Percentiles rank a stretch among this genome's conserved stretches.
phyloP scores from a whole-genome alignment of 2,797 vertebrate genomes.

The Syndactyla subalaris region DNA sequence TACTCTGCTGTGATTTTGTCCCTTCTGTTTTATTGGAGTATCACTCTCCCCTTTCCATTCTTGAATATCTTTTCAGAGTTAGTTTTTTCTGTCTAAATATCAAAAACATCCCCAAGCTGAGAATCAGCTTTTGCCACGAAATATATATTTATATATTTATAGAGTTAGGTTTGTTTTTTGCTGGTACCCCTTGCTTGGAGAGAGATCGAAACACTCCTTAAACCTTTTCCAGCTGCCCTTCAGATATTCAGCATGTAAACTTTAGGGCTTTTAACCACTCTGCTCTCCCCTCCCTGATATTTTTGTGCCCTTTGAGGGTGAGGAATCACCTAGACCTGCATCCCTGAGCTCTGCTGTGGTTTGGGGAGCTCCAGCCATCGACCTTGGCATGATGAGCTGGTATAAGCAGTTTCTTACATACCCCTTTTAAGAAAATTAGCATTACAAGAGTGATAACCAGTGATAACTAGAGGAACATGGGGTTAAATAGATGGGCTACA shows the following conservation, averaged over 20 bases:
- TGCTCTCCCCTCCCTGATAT: neutral
- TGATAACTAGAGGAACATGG: neutral
- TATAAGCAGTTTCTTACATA: neutral
- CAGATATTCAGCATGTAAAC: neutral
- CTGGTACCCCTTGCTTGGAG: constrained; percentile 1
- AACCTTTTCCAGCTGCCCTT: constrained; percentile 58
- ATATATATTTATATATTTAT: neutral
- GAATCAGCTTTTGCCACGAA: neutral
- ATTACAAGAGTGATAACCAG: neutral
- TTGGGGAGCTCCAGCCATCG: neutral
- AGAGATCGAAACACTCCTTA: neutral
- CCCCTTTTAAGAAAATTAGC: neutral
- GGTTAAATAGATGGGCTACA: neutral
- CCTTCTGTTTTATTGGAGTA: neutral
- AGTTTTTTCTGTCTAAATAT: constrained; percentile 3
- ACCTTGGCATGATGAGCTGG: neutral
- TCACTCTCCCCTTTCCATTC: neutral
- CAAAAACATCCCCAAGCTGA: constrained; percentile 31
- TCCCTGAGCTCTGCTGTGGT: fast-evolving
- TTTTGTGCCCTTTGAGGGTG: neutral
- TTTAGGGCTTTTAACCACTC: neutral
- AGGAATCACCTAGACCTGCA: neutral
- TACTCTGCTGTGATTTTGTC: neutral
- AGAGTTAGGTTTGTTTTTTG: neutral
- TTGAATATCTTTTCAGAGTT: neutral